Base-by-base conservation (phyloP, 1,140 invertebrate species). In the Scaptomyza hsui region DNA sequence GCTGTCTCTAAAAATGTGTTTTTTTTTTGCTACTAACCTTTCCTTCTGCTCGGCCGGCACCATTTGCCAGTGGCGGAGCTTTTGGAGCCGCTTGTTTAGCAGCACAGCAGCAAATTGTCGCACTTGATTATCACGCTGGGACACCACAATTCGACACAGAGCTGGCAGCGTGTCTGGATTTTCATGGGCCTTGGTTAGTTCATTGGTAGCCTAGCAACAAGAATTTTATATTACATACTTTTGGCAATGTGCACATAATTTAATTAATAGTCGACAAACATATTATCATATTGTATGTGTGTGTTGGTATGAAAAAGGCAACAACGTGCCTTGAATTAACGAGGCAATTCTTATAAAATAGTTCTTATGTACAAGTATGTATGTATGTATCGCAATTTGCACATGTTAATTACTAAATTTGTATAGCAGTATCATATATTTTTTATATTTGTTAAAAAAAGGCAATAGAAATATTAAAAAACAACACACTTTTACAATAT, bases 51-150 rank as follows among this genome's bases (percentile, higher is more conserved):
- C 91, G 7, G 76, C 65, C 29, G 93, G 79, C 7, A 95, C 79
- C 89, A 93, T 92, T n/a, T 86, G 89, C 95, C 95, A 96, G 71
- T 94, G 73, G 48, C 93, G 93, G 47, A 89, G 89, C 91, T 94
- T 95, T 1, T 72, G 73, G 10, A 95, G 92, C 64, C 93, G 93
- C 78, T 94, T 94, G 24, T 93, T 91, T 2, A 96, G 90, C 12
- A 96, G 81, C 35, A 95, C 92, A 39, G 94, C 94, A 21, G 94
- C 94, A 81, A 94, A 95, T 78, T 95, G 95, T 42, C 95, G 92
- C n/a, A 95, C 92, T 92, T 95, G 92, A 0, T 92, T 75, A 75
- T 93, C 93, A n/a, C 75, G 56, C 1, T 93, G 93, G 0, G 92
- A 92, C 1, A 93, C 92, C 13, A 94, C 78, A 10, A 95, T 92